These are phyloP conservation scores for Drosophila guanche DNA, from an alignment of 1,140 invertebrate genomes.

Conservation along the genomic window DNA sequence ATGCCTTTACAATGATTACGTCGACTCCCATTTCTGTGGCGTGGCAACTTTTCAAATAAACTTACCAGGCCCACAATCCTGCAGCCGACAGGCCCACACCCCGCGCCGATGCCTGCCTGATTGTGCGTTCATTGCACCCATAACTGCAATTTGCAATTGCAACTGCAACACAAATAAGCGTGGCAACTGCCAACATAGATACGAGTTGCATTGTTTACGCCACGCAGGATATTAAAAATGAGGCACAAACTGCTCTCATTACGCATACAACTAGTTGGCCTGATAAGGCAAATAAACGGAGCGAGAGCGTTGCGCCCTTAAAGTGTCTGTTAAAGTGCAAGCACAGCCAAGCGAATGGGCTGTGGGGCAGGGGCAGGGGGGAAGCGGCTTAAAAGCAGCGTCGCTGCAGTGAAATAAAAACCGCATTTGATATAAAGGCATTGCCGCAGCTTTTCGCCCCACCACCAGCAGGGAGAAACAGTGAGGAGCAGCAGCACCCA, in stretches of 20 bases:
- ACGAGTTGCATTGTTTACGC: constrained; percentile 42
- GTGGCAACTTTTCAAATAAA: constrained; percentile 75
- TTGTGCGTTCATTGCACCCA: constrained; percentile 73
- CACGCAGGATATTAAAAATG: constrained; percentile 66
- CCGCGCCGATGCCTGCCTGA: constrained; percentile 45
- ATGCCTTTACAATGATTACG: constrained; percentile 72
- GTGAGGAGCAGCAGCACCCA: constrained; percentile 23
- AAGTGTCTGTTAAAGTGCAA: constrained; percentile 56
- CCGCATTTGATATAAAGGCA: constrained; percentile 77
- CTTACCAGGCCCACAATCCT: constrained; percentile 27
- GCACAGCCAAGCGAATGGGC: neutral
- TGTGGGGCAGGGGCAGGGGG: neutral
- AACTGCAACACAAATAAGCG: constrained; percentile 34
- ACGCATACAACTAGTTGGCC: constrained; percentile 53
- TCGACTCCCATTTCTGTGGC: constrained; percentile 36
- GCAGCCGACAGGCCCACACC: neutral
- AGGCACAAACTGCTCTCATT: constrained; percentile 48
- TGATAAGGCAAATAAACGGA: constrained; percentile 52
- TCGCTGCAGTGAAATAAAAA: constrained; percentile 67
- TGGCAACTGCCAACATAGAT: constrained; percentile 20
- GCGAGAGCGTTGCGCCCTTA: constrained; percentile 25
- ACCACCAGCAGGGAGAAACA: neutral
- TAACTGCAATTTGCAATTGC: constrained; percentile 15
- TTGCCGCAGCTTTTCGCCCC: constrained; percentile 53
- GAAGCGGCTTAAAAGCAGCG: constrained; percentile 50